Conservation (phyloP, 2,888 invertebrate genomes). For the Neoascia interrupta region DNA sequence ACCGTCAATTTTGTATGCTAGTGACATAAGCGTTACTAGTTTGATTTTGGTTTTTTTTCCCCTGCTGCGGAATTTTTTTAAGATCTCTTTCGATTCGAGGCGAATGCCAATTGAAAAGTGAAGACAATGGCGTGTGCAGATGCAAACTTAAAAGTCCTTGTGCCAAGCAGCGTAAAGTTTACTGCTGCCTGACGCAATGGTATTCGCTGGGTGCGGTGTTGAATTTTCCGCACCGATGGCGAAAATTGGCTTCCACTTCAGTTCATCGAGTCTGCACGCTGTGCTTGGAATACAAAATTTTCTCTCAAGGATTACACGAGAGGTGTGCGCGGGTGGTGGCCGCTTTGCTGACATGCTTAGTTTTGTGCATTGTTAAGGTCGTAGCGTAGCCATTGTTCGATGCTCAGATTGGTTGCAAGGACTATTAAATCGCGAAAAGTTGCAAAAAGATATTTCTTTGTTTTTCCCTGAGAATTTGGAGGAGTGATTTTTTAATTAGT, state of each 20-base stretch:
- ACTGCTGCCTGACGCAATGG: neutral
- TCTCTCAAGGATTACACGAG: slow-evolving; percentile 24
- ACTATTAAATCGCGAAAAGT: slow-evolving; percentile 46
- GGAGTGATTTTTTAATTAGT: slow-evolving; percentile 63
- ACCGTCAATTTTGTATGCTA: slow-evolving; percentile 57
- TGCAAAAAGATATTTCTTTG: slow-evolving; percentile 26
- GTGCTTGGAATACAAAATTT: slow-evolving; percentile 61
- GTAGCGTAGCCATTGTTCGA: slow-evolving; percentile 40
- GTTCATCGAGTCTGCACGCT: slow-evolving; percentile 50
- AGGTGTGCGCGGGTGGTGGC: neutral
- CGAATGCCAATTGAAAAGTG: slow-evolving; percentile 56
- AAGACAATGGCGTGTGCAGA: slow-evolving; percentile 51
- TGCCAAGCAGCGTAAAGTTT: slow-evolving; percentile 33
- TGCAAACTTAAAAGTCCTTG: slow-evolving; percentile 51
- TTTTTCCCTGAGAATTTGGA: slow-evolving; percentile 8
- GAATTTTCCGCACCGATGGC: slow-evolving; percentile 56
- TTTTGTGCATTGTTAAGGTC: slow-evolving; percentile 47
- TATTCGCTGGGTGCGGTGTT: slow-evolving; percentile 15
- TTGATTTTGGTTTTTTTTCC: too few relatives aligned
- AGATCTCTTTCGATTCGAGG: slow-evolving; percentile 22
- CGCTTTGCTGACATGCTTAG: slow-evolving; percentile 37
- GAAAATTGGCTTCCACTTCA: slow-evolving; percentile 65
- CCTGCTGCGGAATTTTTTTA: too few relatives aligned
- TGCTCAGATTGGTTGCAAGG: slow-evolving; percentile 47
- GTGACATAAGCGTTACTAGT: slow-evolving; percentile 43